Base-by-base conservation (phyloP, 2,113 vertebrate species). In the Hippocampus zosterae region DNA sequence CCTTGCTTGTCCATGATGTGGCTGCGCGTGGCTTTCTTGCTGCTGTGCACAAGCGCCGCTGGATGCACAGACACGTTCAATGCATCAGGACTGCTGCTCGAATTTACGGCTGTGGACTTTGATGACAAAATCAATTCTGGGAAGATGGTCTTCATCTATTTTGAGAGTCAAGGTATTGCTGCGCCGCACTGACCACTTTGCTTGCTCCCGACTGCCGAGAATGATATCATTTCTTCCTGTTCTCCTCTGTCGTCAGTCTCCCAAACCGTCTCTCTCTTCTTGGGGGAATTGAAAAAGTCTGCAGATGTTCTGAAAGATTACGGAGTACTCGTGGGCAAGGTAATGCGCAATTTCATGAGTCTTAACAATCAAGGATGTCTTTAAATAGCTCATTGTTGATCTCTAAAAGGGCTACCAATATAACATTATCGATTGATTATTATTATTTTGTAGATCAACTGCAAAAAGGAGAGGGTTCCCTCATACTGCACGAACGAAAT, bases 261-360 rank as follows among this genome's bases (percentile, higher is more conserved):
- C 84, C 85, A 92, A 42, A 86, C 84, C 70, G 78, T 90, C 33
- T 88, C 90, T 69, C 60, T 93, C 19, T 97, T 98, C 85, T 70
- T 96, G 85, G 87, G 93, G 81, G 94, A 97, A 88, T 65, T 99
- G 37, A 92, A 92, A 73, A 90, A 91, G 77, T 95, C 96, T 0
- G 90, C 87, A 0, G 90, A 90, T 48, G 91, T 81, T 4, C 91
- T 99, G n/a, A 90, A 92, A 77, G 95, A 96, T 68, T 98, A 96
- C 50, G 96, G 95, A 0, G 88, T 99, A 73, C 90, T 91, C 0
- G 95, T 96, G 73, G 92, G 92, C 63, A 98, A 94, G 94, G 97
- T 98, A 88, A 81, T 27, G 15, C 62, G 42, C 8, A 13, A 21
- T 42, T 2, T 33, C 27, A 33, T 33, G 57, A 6, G 21, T 1